phyloP scores from a whole-genome alignment of 2,888 invertebrate genomes.

The Unio delphinus region DNA sequence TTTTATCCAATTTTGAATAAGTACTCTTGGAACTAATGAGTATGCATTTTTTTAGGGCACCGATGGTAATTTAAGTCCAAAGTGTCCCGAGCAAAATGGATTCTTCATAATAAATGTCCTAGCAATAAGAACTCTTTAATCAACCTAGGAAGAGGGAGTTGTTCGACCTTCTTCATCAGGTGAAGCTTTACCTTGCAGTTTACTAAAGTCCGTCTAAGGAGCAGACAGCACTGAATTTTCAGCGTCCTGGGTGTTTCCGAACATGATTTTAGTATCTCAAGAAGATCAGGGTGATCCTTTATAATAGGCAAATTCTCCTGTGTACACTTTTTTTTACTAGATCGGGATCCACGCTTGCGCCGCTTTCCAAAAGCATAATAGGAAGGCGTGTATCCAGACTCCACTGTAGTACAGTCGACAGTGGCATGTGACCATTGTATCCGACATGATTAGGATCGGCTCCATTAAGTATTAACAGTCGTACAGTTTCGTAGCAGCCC shows the following conservation, averaged over 20 bases:
- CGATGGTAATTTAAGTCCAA: too few species aligned
- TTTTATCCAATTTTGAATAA: too few species aligned
- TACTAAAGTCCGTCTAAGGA: slow-evolving; percentile 41
- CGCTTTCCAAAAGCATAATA: slow-evolving; percentile 50
- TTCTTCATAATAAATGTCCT: slow-evolving; percentile 34
- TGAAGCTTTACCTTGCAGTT: slow-evolving; percentile 31
- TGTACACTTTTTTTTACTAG: slow-evolving; percentile 40
- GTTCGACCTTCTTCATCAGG: slow-evolving; percentile 50
- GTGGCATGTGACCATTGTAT: slow-evolving; percentile 54
- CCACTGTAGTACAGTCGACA: slow-evolving; percentile 51
- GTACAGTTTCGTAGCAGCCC: slow-evolving; percentile 42
- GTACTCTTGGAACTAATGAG: too few species aligned
- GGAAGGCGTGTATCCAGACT: slow-evolving; percentile 39
- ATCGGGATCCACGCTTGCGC: slow-evolving; percentile 43
- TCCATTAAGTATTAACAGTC: slow-evolving; percentile 54
- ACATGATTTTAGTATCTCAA: slow-evolving; percentile 33
- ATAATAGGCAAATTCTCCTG: slow-evolving; percentile 41
- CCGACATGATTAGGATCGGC: slow-evolving; percentile 59
- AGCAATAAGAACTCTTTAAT: slow-evolving; percentile 53
- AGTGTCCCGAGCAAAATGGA: too few species aligned
- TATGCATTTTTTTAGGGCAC: too few species aligned
- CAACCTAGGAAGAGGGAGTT: slow-evolving; percentile 47
- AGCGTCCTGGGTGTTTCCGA: slow-evolving; percentile 38
- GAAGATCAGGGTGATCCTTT: slow-evolving; percentile 42
- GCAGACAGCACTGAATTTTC: slow-evolving; percentile 47